These are phyloP conservation scores for Biston betularia DNA, from an alignment of 2,888 invertebrate species.

Conservation along the genomic window DNA sequence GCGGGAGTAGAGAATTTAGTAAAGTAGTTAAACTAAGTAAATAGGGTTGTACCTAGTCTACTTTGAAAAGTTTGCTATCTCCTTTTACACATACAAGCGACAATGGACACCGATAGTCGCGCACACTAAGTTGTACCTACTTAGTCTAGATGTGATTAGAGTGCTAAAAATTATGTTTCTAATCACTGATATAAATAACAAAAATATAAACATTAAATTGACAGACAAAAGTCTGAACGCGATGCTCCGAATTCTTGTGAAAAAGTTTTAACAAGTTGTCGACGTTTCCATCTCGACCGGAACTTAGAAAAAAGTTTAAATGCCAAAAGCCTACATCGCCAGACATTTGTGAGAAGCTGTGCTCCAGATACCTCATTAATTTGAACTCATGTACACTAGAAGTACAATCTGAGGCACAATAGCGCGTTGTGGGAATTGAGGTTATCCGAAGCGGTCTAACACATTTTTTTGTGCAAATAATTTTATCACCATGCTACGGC, in stretches of 20 bases:
- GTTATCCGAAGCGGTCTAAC: conserved; percentile 83
- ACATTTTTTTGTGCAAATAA: conserved; percentile 84
- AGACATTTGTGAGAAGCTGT: conserved; percentile 12
- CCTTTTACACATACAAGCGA: neutral
- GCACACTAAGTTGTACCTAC: neutral
- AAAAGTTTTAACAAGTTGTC: conserved; percentile 26
- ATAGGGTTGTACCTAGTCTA: no score
- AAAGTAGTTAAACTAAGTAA: neutral
- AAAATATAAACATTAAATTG: neutral
- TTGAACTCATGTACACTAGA: conserved; percentile 26
- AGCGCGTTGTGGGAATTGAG: conserved; percentile 79
- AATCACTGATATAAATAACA: conserved; percentile 5
- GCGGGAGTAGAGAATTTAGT: neutral
- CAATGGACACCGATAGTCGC: neutral
- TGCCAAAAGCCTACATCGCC: conserved; percentile 19
- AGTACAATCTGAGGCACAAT: conserved; percentile 55
- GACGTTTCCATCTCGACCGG: conserved; percentile 1
- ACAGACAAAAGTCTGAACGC: conserved; percentile 7
- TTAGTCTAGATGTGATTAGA: neutral
- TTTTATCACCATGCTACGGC: conserved; percentile 81
- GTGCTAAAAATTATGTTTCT: neutral
- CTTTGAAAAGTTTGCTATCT: neutral
- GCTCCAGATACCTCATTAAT: conserved; percentile 31
- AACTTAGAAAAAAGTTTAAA: conserved; percentile 30
- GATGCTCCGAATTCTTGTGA: neutral